phyloP scores from a whole-genome alignment of 2,113 vertebrate species.

The Carassius auratus region DNA sequence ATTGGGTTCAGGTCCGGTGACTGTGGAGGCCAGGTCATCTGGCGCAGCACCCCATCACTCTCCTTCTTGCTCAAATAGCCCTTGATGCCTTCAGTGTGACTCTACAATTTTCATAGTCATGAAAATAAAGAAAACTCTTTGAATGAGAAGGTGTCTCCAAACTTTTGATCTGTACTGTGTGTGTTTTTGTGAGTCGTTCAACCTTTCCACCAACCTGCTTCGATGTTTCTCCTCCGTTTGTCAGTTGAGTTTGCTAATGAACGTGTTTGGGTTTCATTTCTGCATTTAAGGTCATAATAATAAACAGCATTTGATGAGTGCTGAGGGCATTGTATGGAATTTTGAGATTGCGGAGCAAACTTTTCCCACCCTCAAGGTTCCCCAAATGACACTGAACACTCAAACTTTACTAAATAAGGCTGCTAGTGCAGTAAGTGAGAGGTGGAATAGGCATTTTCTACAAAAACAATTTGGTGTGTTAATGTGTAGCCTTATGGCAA shows the following conservation, averaged over 20 bases:
- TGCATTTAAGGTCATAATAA: neutral
- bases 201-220: neutral
- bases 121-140: no score
- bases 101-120: no score
- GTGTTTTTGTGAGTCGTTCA: neutral
- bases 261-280: conserved; percentile 12
- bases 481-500: neutral
- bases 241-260: conserved; percentile 7
- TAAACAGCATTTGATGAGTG: conserved; percentile 18
- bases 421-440: neutral
- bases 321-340: conserved; percentile 18
- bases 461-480: neutral
- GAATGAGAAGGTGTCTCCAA: no score
- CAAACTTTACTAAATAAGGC: neutral
- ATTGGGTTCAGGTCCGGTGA: no score
- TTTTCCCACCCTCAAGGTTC: neutral
- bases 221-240: conserved; percentile 16
- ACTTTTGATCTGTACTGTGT: no score
- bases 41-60: no score
- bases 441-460: neutral
- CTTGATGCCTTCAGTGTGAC: no score
- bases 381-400: conserved; percentile 1
- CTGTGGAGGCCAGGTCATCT: no score
- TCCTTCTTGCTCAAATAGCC: no score
- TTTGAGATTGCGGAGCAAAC: conserved; percentile 10